Base-by-base conservation (phyloP, 2,113 vertebrate species). In the Pipa parva region DNA sequence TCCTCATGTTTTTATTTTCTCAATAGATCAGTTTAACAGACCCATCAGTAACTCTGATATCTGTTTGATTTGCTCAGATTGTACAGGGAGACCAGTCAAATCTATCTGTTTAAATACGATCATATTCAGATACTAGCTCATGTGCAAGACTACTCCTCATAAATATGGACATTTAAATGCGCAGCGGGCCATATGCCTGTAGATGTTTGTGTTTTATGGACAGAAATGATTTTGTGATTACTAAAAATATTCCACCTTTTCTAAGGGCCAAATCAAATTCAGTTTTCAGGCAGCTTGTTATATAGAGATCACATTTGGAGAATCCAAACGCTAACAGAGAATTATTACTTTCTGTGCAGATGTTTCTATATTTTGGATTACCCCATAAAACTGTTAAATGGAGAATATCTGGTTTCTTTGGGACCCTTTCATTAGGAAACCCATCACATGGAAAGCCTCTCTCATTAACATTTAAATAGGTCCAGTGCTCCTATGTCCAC, bases 391-490 rank as follows among this genome's bases (percentile, higher is more conserved):
- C 27, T 54, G 58, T 54, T 70, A 58, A 70, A 50, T 45, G 60
- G 57, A 45, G 58, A 61, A 58, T 59, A 68, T 50, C 39, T 28
- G 57, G 58, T 61, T 61, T 70, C 66, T 54, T 25, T 45, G 66
- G 66, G 66, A 61, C 57, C 28, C 48, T 45, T 61, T 70, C 58
- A 70, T 70, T 70, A 61, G 66, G 42, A 70, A 50, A 54, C 58
- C 58, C 36, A 70, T 70, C 49, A 70, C 49, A 61, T 59, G 31
- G 25, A 61, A 31, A 61, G 58, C 58, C 58, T 70, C 7, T 70
- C 58, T 61, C 66, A 70, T 70, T 70, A 70, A 70, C 66, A 70
- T 70, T 70, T 70, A 70, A 70, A 70, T 70, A 70, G 60, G 49
- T 61, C 58, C 57, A 52, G 57, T 18, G 33, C 18, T 45, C 15